Evolutionary conservation across 1,140 invertebrate species (phyloP), one percentile per base, ranked within the genome.

Genomic region (Plodia interpunctella): DNA sequence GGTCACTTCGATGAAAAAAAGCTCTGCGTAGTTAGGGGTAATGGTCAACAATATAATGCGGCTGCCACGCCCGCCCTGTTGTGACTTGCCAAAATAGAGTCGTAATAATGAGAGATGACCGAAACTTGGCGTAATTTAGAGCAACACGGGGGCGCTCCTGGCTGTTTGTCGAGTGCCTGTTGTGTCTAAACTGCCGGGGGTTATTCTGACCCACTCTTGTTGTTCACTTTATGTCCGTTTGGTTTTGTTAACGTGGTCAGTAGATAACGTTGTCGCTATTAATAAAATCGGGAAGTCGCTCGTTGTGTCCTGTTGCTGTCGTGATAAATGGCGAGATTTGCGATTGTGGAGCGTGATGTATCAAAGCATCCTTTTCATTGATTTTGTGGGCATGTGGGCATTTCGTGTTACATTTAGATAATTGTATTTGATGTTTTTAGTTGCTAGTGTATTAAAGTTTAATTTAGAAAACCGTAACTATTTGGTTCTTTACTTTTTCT

Each of bases 81-180:
- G 73, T 84, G 75, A 83, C 77, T 84, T 85, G 81, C 81, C 83
- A 86, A 88, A 87, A 86, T 86, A 82, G 68, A 84, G 78, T 70
- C 73, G 67, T 83, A 86, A 80, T 78, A 81, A 83, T 80, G 80
- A 81, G 75, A 77, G 74, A 84, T 81, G 77, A 63, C 71, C 74
- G 73, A 75, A 80, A 79, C 69, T 82, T 74, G 63, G 63, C 74
- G 76, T 80, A 75, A 86, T 88, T 86, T 86, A 82, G 75, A 77
- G 67, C 74, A 66, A 76, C 66, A 74, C 59, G 63, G 66, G 66
- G 73, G 73, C 68, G 20, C 20, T 59, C 60, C 60, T 62, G 60
- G 60, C 66, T 73, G 74, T 74, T 76, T 79, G 70, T 76, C 69
- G 68, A 60, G 52, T 71, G 69, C 59, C 68, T 66, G 72, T 72